phyloP scores from a whole-genome alignment of 2,113 vertebrate species.

The Mobula birostris region DNA sequence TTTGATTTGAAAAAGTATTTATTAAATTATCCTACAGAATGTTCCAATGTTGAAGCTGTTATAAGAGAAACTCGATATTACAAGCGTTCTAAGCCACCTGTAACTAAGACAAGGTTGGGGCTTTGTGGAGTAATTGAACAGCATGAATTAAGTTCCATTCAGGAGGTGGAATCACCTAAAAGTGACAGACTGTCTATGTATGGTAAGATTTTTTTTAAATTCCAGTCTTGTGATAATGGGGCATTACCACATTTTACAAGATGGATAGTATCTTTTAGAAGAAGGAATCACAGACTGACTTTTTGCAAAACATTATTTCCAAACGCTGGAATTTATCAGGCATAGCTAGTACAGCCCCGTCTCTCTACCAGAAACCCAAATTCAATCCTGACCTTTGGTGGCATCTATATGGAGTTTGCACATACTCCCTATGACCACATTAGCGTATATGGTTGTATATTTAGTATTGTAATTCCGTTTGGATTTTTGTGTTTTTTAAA shows the following conservation, averaged over 20 bases:
- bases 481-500: no score
- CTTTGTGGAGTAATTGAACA: conserved; percentile 56
- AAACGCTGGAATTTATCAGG: background rate
- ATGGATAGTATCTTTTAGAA: background rate
- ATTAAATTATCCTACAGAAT: background rate
- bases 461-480: no score
- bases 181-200: conserved; percentile 52
- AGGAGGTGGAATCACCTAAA: conserved; percentile 69
- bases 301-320: background rate
- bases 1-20: background rate
- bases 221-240: background rate
- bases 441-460: no score
- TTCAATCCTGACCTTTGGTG: no score
- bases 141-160: conserved; percentile 87
- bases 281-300: background rate
- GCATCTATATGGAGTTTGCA: no score
- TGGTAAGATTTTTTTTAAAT: conserved; percentile 51
- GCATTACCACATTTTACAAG: background rate
- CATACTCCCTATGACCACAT: no score
- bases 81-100: conserved; percentile 63
- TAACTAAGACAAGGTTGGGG: conserved; percentile 62
- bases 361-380: no score
- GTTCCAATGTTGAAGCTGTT: background rate
- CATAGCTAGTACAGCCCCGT: no score
- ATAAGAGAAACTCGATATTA: conserved; percentile 42